phyloP scores from a whole-genome alignment of 92 coral and sea anemone genomes.

The Nematostella vectensis region DNA sequence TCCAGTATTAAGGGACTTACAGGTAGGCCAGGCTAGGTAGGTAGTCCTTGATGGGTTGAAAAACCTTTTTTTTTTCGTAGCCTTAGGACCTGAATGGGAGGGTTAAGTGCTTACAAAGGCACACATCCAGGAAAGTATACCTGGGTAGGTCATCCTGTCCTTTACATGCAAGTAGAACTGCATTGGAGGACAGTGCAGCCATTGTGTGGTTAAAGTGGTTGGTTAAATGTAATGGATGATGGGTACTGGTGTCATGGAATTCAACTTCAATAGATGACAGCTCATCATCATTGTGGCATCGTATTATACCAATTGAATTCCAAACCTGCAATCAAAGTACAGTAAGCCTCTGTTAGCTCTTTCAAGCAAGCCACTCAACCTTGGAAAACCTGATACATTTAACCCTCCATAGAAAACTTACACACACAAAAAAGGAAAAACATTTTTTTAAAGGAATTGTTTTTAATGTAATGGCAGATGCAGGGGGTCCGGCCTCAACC shows the following conservation, averaged over 20 bases:
- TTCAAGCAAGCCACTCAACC: too few species aligned
- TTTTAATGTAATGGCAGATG: too few species aligned
- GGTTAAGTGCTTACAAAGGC: too few species aligned
- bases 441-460: too few species aligned
- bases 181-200: slow-evolving; percentile 88
- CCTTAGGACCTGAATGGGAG: too few species aligned
- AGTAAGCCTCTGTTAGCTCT: too few species aligned
- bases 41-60: too few species aligned
- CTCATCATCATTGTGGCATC: slow-evolving; percentile 92
- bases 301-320: slow-evolving; percentile 90
- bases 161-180: slow-evolving; percentile 78
- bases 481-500: too few species aligned
- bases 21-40: too few species aligned
- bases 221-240: slow-evolving; percentile 80
- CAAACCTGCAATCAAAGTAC: slow-evolving; percentile 67
- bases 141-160: slow-evolving; percentile 80
- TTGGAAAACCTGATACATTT: background rate
- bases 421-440: background rate
- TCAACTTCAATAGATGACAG: slow-evolving; percentile 91
- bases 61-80: too few species aligned
- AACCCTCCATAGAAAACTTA: background rate
- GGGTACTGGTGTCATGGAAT: slow-evolving; percentile 88
- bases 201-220: slow-evolving; percentile 91
- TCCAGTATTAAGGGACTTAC: too few species aligned
- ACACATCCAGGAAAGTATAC: too few species aligned